Percentiles rank a stretch among this genome's conserved stretches.
Evolutionary conservation across 2,888 invertebrate species (phyloP).

Genomic region (Eubasilissa splendida): DNA sequence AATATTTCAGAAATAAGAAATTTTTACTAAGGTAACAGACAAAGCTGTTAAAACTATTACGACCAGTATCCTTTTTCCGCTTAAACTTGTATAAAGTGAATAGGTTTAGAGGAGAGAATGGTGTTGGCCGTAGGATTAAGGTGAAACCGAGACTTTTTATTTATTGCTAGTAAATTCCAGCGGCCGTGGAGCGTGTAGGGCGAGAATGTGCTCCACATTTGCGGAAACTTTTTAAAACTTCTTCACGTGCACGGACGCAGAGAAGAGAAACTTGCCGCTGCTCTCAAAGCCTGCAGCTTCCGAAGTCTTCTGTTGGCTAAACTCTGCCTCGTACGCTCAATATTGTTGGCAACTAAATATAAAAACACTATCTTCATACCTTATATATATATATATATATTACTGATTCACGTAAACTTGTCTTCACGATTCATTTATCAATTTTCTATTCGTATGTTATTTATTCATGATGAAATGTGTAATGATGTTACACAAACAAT

Average conservation of each 20-base stretch:
- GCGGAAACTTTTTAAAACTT: conserved; percentile 27
- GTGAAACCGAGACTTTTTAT: conserved; percentile 35
- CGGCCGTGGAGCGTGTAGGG: conserved; percentile 29
- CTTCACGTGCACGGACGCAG: conserved; percentile 16
- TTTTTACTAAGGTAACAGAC: too few species aligned
- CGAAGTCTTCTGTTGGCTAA: conserved; percentile 21
- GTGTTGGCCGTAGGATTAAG: conserved; percentile 31
- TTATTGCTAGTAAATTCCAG: conserved; percentile 33
- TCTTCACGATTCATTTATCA: too few species aligned
- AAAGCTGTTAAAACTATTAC: too few species aligned
- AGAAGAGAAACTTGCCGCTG: conserved; percentile 26
- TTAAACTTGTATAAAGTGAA: background rate
- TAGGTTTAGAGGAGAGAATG: conserved; percentile 1
- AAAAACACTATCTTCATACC: too few species aligned
- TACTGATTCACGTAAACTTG: too few species aligned
- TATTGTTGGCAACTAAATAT: too few species aligned
- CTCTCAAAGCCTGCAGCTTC: conserved; percentile 20
- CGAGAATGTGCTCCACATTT: conserved; percentile 28
- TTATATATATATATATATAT: too few species aligned
- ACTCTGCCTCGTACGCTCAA: conserved; percentile 11
- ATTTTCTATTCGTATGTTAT: too few species aligned
- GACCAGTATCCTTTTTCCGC: background rate
- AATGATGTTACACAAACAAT: too few species aligned
- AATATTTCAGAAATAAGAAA: too few species aligned
- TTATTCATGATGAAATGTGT: too few species aligned